Conservation (phyloP, 2,113 vertebrate genomes). For the Cynopterus brachyotis region DNA sequence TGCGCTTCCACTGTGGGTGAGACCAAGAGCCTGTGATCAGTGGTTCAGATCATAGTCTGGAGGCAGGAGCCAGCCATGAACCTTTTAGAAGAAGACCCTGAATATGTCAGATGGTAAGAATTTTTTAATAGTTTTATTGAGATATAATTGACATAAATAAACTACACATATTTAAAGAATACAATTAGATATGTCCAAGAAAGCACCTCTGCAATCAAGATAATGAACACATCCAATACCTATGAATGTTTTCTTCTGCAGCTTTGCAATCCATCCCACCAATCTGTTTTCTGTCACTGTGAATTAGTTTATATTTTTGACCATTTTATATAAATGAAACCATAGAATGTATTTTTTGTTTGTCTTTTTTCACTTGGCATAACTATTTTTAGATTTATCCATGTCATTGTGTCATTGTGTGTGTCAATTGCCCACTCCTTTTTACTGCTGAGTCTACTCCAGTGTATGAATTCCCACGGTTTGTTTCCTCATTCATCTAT, state of each 20-base stretch:
- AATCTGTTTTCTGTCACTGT: background rate
- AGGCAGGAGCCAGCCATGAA: background rate
- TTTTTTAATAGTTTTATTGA: background rate
- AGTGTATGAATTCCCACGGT: no score
- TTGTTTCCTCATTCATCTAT: background rate
- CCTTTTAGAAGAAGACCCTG: background rate
- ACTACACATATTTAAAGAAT: background rate
- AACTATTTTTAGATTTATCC: background rate
- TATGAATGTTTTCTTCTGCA: background rate
- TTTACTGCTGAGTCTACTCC: background rate
- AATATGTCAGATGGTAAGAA: background rate
- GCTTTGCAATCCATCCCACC: background rate
- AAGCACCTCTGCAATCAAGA: background rate
- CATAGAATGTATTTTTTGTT: accelerated
- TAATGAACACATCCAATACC: background rate
- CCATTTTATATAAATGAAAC: background rate
- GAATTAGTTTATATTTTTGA: background rate
- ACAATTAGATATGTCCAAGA: background rate
- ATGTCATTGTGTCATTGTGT: accelerated
- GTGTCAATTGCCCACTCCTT: background rate
- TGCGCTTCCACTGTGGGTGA: background rate
- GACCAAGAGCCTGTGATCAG: background rate
- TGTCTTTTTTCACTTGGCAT: background rate
- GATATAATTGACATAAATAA: background rate
- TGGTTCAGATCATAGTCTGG: background rate